Evolutionary conservation across 2,113 vertebrate species (phyloP).

Genomic region (Eulemur macaco): DNA sequence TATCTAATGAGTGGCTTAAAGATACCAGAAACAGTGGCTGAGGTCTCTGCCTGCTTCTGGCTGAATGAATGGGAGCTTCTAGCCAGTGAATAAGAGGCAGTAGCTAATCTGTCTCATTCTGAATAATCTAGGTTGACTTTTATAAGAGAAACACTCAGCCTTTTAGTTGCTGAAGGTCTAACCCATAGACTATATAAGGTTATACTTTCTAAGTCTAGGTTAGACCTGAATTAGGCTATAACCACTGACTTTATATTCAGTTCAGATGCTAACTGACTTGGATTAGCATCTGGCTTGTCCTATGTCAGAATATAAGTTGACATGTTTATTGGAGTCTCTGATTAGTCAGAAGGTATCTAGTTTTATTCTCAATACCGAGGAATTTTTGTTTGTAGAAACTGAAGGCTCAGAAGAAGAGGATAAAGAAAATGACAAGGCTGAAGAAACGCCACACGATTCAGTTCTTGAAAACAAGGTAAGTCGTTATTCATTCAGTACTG

Average conservation of each 20-base stretch:
- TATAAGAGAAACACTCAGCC: slow-evolving; percentile 8
- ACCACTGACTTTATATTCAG: not conserved
- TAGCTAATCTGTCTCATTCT: not conserved
- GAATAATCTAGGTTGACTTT: not conserved
- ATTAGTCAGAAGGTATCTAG: not conserved
- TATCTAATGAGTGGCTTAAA: not conserved
- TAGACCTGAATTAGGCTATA: not conserved
- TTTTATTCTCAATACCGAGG: slow-evolving; percentile 58
- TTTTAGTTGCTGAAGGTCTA: not conserved
- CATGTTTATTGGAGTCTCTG: not conserved
- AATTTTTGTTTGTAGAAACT: slow-evolving; percentile 80
- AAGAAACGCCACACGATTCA: slow-evolving; percentile 87
- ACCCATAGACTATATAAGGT: not conserved
- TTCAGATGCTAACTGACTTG: not conserved
- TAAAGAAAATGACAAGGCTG: slow-evolving; percentile 89
- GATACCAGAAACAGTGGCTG: not conserved
- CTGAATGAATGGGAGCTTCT: not conserved
- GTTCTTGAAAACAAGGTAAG: slow-evolving; percentile 88
- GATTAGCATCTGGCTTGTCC: not conserved
- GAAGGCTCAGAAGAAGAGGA: slow-evolving; percentile 89
- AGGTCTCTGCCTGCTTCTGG: not conserved
- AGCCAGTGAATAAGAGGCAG: not conserved
- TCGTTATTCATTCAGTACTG: not conserved
- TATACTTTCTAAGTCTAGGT: not conserved
- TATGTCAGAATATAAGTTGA: slow-evolving; percentile 30